These are phyloP conservation scores for Pitangus sulphuratus DNA, from an alignment of 2,797 vertebrate species.

Conservation along the genomic window DNA sequence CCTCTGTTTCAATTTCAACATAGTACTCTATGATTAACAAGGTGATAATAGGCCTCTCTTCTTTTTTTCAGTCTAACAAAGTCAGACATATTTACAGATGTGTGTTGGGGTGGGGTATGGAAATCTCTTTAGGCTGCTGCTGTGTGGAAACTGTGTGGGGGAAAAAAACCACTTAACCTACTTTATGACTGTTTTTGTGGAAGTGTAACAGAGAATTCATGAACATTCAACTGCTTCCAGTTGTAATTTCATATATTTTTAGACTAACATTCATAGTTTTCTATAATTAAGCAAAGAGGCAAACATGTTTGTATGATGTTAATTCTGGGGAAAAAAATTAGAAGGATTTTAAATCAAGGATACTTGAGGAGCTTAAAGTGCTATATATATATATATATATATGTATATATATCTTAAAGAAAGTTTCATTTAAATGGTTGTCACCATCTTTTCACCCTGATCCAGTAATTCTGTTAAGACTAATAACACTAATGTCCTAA, in stretches of 20 bases:
- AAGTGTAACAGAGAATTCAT: neutral
- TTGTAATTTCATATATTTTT: neutral
- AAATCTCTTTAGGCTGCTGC: neutral
- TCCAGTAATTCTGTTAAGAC: constrained; percentile 1
- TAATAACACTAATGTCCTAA: neutral
- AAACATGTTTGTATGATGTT: neutral
- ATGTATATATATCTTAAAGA: neutral
- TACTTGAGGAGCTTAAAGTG: neutral
- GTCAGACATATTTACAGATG: neutral
- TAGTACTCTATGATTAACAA: neutral
- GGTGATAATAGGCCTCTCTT: neutral
- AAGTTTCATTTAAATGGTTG: neutral
- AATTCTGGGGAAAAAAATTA: neutral
- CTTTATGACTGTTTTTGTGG: neutral
- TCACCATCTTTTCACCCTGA: neutral
- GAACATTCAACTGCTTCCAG: neutral
- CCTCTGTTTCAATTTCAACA: neutral
- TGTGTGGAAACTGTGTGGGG: neutral
- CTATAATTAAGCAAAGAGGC: neutral
- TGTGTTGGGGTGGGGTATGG: neutral
- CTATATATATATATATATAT: neutral
- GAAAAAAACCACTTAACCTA: neutral
- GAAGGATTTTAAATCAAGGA: neutral
- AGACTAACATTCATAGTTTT: neutral
- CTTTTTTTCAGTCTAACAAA: neutral